phyloP scores from a whole-genome alignment of 2,113 vertebrate genomes.

The Rhineura floridana region DNA sequence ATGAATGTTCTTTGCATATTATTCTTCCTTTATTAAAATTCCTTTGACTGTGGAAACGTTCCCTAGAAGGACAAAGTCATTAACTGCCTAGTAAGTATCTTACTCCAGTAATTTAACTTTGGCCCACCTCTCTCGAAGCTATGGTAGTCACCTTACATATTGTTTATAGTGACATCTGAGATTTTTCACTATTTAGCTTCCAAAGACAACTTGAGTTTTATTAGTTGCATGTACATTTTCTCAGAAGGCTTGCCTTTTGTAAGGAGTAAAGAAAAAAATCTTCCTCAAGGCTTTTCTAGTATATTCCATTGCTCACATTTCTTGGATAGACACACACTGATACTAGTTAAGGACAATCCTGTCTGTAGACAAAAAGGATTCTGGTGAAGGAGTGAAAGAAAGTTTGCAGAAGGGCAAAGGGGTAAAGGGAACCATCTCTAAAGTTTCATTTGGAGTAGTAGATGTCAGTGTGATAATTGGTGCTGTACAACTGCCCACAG shows the following conservation, averaged over 20 bases:
- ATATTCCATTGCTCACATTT: background rate
- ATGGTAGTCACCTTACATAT: background rate
- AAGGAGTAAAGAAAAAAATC: too few relatives aligned
- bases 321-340: background rate
- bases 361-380: background rate
- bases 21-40: background rate
- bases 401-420: too few relatives aligned
- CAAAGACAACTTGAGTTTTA: too few relatives aligned
- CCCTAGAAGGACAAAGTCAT: background rate
- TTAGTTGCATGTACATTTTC: too few relatives aligned
- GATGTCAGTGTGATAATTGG: too few relatives aligned
- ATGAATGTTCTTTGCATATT: background rate
- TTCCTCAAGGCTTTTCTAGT: background rate
- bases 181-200: too few relatives aligned
- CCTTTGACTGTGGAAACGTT: background rate
- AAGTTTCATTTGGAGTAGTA: too few relatives aligned
- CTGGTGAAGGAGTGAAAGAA: background rate
- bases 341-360: background rate
- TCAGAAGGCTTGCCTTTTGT: too few relatives aligned
- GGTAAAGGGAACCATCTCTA: too few relatives aligned
- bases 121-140: background rate
- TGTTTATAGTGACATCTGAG: too few relatives aligned
- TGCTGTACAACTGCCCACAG: too few relatives aligned
- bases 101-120: background rate
- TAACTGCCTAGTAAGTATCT: background rate